A percentile compares a stretch with the other conserved stretches of the same genome.
These are phyloP conservation scores for Morpho helenor DNA, from an alignment of 2,888 invertebrate species.

Conservation along the genomic window DNA sequence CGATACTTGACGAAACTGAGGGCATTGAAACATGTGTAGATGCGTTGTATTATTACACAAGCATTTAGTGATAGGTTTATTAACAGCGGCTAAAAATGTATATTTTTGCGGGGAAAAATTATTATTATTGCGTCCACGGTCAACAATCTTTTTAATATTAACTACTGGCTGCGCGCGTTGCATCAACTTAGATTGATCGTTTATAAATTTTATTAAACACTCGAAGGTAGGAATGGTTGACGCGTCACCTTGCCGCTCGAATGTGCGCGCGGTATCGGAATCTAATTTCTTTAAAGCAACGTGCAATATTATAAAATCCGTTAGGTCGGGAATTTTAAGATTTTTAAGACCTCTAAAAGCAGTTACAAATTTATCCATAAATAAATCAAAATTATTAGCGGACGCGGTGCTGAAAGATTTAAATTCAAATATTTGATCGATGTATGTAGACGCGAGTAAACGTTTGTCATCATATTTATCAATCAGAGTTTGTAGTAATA, in stretches of 20 bases:
- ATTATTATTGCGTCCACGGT: background rate
- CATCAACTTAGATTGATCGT: no score
- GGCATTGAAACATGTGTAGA: background rate
- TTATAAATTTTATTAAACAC: no score
- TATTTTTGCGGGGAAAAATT: background rate
- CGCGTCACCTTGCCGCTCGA: slow-evolving; percentile 5
- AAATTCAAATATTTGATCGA: slow-evolving; percentile 18
- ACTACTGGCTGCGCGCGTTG: no score
- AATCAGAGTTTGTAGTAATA: slow-evolving; percentile 15
- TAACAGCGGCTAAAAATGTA: background rate
- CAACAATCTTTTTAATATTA: background rate
- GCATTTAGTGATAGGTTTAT: background rate
- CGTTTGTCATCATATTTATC: slow-evolving; percentile 24
- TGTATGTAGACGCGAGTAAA: slow-evolving; percentile 13
- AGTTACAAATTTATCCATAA: background rate
- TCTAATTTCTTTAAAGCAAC: slow-evolving; percentile 20
- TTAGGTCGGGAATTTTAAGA: slow-evolving; percentile 15
- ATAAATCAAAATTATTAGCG: no score
- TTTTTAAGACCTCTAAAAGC: slow-evolving; percentile 12
- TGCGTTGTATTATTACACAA: background rate
- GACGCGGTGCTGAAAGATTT: slow-evolving; percentile 2
- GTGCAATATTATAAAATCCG: slow-evolving; percentile 21
- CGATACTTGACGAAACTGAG: background rate
- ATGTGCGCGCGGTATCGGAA: slow-evolving; percentile 13
- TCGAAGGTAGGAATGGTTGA: no score